These are phyloP conservation scores for Cebus imitator DNA, from an alignment of 2,113 vertebrate species.

Conservation along the genomic window DNA sequence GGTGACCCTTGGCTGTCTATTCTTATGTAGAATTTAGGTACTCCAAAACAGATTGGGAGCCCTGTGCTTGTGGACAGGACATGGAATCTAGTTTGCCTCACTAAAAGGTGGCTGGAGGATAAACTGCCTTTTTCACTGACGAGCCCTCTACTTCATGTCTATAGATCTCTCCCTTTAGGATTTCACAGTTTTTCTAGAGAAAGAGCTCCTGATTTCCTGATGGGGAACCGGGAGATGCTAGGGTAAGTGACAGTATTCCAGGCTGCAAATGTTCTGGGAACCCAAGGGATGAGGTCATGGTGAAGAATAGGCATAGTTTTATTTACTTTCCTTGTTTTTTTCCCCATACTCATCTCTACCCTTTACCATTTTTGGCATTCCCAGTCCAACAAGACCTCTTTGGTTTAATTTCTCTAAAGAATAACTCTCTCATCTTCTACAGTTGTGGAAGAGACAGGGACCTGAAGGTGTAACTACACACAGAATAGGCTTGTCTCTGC, in stretches of 20 bases:
- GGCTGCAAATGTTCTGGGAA: not conserved
- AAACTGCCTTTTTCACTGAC: not conserved
- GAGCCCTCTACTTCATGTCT: not conserved
- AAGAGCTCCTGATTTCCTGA: not conserved
- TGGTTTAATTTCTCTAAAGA: not conserved
- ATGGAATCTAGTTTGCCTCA: not conserved
- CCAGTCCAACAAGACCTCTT: not conserved
- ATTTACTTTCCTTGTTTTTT: not conserved
- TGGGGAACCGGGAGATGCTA: too few species aligned
- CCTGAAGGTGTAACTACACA: not conserved
- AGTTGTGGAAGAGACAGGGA: not conserved
- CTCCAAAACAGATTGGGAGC: not conserved
- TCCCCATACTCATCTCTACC: not conserved
- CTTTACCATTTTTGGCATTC: not conserved
- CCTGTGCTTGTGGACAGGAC: not conserved
- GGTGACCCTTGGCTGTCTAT: not conserved
- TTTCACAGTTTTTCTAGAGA: not conserved
- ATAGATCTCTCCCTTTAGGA: not conserved
- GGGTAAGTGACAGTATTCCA: too few species aligned
- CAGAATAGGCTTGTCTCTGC: not conserved
- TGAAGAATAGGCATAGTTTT: not conserved
- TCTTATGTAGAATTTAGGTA: not conserved
- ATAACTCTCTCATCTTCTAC: not conserved
- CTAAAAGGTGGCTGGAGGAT: not conserved
- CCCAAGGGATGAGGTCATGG: not conserved